Evolutionary conservation across 2,113 vertebrate species (phyloP).

Genomic region (Trochalopteron elliotii): DNA sequence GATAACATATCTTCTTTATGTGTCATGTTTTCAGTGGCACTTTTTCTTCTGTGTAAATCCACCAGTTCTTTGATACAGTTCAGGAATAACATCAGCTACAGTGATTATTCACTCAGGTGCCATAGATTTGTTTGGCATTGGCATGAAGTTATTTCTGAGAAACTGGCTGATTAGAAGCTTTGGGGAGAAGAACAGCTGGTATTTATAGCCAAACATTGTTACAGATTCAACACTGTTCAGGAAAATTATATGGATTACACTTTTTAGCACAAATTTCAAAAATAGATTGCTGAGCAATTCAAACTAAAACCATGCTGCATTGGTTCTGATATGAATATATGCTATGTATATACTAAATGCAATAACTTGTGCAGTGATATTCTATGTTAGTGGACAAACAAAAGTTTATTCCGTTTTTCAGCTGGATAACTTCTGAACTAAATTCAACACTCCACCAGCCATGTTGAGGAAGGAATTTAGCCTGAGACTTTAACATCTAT

Average conservation of each 20-base stretch:
- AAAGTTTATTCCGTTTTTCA: conserved; percentile 9
- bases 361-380: not conserved
- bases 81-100: not conserved
- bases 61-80: not conserved
- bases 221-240: not conserved
- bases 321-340: not conserved
- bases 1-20: not conserved
- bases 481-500: not conserved
- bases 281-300: not conserved
- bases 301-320: not conserved
- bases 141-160: not conserved
- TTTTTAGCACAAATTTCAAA: not conserved
- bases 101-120: not conserved
- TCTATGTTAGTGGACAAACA: not conserved
- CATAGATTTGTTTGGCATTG: not conserved
- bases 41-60: not conserved
- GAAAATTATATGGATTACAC: not conserved
- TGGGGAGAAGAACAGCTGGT: not conserved
- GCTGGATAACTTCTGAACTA: not conserved
- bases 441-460: not conserved
- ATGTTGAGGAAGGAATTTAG: not conserved
- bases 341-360: not conserved
- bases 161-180: not conserved
- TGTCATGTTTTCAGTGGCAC: not conserved
- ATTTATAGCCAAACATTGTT: not conserved